Evolutionary conservation across 2,797 vertebrate genomes (phyloP).

Genomic region (Enteromius fasciolatus): DNA sequence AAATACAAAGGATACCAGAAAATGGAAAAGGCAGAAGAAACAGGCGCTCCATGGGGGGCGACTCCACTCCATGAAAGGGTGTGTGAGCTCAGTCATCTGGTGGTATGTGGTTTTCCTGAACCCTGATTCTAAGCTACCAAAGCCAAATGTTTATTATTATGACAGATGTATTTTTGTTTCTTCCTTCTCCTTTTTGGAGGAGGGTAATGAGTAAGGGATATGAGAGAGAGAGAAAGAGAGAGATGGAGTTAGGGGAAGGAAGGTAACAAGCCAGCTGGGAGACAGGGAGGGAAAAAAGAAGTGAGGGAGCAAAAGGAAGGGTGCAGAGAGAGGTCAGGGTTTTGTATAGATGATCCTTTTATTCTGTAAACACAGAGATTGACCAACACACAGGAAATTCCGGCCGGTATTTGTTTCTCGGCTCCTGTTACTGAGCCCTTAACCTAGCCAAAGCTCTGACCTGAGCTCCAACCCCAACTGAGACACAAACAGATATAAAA

Average conservation of each 20-base stretch:
- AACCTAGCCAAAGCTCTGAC: conserved; percentile 4
- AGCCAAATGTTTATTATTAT: conserved; percentile 53
- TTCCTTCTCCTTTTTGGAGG: conserved; percentile 9
- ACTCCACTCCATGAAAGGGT: conserved; percentile 16
- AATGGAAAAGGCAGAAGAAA: conserved; percentile 25
- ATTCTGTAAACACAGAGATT: conserved; percentile 58
- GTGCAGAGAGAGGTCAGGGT: conserved; percentile 47
- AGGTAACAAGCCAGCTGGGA: conserved; percentile 18
- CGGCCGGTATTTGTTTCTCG: conserved; percentile 69
- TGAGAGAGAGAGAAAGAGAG: conserved; percentile 9
- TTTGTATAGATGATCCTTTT: conserved; percentile 55
- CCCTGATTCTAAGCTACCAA: conserved; percentile 45
- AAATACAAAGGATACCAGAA: conserved; percentile 6
- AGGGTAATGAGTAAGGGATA: not conserved
- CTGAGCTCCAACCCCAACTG: not conserved
- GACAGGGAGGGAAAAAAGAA: conserved; percentile 16
- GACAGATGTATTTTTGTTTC: conserved; percentile 52
- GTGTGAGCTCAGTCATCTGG: conserved; percentile 37
- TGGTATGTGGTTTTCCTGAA: conserved; percentile 44
- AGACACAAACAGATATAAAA: not conserved
- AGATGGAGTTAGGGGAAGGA: not conserved
- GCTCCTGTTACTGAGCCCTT: conserved; percentile 27
- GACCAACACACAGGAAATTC: conserved; percentile 72
- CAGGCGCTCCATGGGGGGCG: conserved; percentile 8
- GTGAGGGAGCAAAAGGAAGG: conserved; percentile 17